phyloP scores from a whole-genome alignment of 2,113 vertebrate genomes.

The Sander vitreus region DNA sequence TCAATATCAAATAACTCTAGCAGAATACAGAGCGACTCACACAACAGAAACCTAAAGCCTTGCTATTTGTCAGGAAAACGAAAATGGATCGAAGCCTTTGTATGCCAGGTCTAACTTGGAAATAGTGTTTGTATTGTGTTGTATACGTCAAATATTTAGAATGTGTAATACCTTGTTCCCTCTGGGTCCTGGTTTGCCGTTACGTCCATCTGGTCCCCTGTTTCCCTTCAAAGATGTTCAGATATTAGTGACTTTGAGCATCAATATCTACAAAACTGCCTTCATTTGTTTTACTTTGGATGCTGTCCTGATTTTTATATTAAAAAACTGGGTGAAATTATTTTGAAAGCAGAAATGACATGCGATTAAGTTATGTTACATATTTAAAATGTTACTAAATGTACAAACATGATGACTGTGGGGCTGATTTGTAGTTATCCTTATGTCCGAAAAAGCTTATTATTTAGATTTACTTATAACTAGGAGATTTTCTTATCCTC shows the following conservation, averaged over 20 bases:
- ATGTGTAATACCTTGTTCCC: constrained; percentile 85
- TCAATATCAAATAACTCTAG: not conserved
- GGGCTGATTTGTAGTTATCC: not conserved
- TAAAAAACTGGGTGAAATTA: not conserved
- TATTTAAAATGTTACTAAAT: not conserved
- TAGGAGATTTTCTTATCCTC: not conserved
- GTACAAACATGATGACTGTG: not conserved
- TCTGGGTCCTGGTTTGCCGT: constrained; percentile 83
- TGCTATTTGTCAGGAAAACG: not conserved
- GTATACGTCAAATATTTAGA: not conserved
- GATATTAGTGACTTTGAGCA: constrained; percentile 26
- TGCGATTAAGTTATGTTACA: not conserved
- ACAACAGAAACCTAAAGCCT: not conserved
- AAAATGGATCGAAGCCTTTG: not conserved
- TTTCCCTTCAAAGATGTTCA: constrained; percentile 83
- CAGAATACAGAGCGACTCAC: not conserved
- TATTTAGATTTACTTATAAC: not conserved
- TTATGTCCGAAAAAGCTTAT: not conserved
- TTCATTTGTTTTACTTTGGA: not conserved
- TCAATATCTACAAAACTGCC: not conserved
- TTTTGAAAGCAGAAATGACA: not conserved
- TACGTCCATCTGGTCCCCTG: constrained; percentile 85
- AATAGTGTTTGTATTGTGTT: not conserved
- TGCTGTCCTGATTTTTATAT: not conserved
- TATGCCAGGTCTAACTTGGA: not conserved